phyloP scores from a whole-genome alignment of 1,140 invertebrate genomes.

The Brachionus rotundiformis region DNA sequence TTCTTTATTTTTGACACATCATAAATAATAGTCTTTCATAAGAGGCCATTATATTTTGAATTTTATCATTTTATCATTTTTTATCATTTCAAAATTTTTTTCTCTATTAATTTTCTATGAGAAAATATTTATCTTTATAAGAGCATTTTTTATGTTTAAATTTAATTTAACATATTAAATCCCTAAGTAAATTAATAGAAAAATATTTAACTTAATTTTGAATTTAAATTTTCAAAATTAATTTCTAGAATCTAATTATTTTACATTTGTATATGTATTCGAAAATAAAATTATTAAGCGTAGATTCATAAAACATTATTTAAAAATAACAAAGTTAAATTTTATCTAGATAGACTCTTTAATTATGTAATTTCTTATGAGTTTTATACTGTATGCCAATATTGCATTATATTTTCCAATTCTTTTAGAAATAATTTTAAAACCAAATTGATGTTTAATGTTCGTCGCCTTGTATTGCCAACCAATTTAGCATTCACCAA shows the following conservation, averaged over 20 bases:
- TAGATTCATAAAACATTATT: neutral
- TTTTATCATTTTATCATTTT: too few relatives aligned
- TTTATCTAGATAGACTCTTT: neutral
- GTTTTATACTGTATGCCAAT: neutral
- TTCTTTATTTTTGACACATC: too few relatives aligned
- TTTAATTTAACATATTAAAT: too few relatives aligned
- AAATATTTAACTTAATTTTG: conserved; percentile 1
- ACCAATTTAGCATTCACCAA: neutral
- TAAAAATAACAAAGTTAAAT: neutral
- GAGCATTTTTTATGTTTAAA: too few relatives aligned
- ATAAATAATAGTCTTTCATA: too few relatives aligned
- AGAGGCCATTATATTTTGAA: too few relatives aligned
- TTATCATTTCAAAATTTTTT: too few relatives aligned
- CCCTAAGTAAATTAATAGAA: neutral
- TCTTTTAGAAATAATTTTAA: conserved; percentile 15
- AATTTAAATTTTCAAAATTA: neutral
- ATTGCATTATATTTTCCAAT: neutral
- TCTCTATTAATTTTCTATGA: too few relatives aligned
- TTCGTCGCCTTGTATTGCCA: neutral
- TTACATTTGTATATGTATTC: neutral
- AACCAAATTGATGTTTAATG: conserved; percentile 13
- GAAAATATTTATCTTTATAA: too few relatives aligned
- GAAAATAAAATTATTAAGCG: neutral
- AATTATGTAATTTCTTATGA: conserved; percentile 19
- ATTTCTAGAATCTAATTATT: neutral